Conservation (phyloP, 2,113 vertebrate species). For the Gasterosteus nipponicus region DNA sequence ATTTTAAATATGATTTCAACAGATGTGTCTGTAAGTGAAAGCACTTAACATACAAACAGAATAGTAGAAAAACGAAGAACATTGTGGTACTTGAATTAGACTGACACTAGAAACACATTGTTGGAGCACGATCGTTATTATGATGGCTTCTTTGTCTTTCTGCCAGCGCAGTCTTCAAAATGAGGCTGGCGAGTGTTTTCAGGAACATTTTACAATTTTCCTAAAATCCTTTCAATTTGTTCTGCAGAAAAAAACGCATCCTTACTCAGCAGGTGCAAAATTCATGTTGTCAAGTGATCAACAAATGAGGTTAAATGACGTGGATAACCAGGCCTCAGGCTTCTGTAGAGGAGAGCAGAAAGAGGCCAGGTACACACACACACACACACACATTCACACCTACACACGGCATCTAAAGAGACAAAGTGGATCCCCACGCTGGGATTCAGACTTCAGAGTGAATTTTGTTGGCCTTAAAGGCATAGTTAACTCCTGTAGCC, state of each 20-base stretch:
- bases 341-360: constrained; percentile 37
- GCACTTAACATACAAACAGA: constrained; percentile 1
- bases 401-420: constrained; percentile 23
- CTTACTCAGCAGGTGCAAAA: constrained; percentile 9
- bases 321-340: constrained; percentile 9
- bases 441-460: constrained; percentile 46
- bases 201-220: neutral
- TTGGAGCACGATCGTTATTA: neutral
- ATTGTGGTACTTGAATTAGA: constrained; percentile 21
- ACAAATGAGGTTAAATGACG: constrained; percentile 1
- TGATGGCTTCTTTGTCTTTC: too few relatives aligned
- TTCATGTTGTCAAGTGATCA: constrained; percentile 9
- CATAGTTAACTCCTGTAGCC: constrained; percentile 49
- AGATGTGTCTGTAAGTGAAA: neutral
- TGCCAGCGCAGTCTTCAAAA: neutral
- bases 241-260: constrained; percentile 1
- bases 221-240: neutral
- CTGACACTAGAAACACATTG: constrained; percentile 39
- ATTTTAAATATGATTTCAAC: neutral
- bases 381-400: constrained; percentile 32
- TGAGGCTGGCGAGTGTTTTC: neutral
- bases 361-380: constrained; percentile 27
- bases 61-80: neutral
- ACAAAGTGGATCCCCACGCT: neutral
- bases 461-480: constrained; percentile 51